Conservation (phyloP, 1,140 invertebrate genomes). For the Saccostrea echinata region DNA sequence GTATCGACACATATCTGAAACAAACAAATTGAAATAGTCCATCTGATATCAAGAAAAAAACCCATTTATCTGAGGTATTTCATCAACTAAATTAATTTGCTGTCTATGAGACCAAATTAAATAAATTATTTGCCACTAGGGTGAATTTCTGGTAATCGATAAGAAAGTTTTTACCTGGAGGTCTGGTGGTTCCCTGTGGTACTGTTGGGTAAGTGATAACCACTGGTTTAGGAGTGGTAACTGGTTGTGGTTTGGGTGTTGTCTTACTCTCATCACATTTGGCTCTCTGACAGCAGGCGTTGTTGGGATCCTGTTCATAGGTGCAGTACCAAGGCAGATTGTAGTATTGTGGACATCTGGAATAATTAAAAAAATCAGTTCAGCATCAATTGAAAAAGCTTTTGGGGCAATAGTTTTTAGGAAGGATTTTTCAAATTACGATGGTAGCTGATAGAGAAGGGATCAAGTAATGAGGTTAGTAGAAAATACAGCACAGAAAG, state of each 20-base stretch:
- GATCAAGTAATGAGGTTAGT: neutral
- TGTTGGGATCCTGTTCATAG: constrained; percentile 57
- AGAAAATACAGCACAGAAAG: neutral
- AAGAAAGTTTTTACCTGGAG: neutral
- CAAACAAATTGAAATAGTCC: neutral
- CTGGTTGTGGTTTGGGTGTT: neutral
- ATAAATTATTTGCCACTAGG: too few species aligned
- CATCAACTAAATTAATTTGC: too few species aligned
- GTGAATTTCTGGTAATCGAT: too few species aligned
- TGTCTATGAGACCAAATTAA: too few species aligned
- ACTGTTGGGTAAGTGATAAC: constrained; percentile 32
- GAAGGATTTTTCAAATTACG: neutral
- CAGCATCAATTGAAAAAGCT: neutral
- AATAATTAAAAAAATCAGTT: neutral
- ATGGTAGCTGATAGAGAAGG: neutral
- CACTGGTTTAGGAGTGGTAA: neutral
- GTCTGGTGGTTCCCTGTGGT: constrained; percentile 29
- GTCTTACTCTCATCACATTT: constrained; percentile 51
- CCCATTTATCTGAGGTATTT: too few species aligned
- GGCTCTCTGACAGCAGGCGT: constrained; percentile 57
- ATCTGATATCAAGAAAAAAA: too few species aligned
- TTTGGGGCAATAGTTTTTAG: too few species aligned
- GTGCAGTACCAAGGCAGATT: constrained; percentile 59
- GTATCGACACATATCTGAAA: constrained; percentile 64
- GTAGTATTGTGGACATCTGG: constrained; percentile 61